Evolutionary conservation across 1,140 invertebrate genomes (phyloP), one percentile per base, ranked within the genome.

Genomic region (Tetranychus cinnabarinus): DNA sequence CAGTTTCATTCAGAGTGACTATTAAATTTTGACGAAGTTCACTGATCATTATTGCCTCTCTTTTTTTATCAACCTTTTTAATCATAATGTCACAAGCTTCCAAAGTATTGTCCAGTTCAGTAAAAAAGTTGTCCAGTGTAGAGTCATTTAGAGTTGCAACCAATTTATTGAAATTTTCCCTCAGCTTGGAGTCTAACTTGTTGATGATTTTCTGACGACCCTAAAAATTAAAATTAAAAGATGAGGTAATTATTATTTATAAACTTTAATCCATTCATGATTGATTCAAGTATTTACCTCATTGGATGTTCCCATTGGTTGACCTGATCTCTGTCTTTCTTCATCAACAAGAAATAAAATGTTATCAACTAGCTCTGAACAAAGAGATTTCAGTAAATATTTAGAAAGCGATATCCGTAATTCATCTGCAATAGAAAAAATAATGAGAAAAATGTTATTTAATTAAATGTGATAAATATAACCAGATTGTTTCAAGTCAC

Each of bases 31-130:
- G 82, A 64, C 84, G 81, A 65, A 90, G 86, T 61, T 79, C 81
- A 55, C 81, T 73, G 61, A 90, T 76, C 33, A 87, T 58, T 66
- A 72, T 78, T 73, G 80, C 80, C 74, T 90, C 86, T 69, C 85
- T 86, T 68, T 86, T 88, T 67, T 87, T 88, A 70, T 91, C 86
- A 61, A 81, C 78, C 74, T 92, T 93, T 66, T 84, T 87, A 47
- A 88, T 71, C 63, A 89, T 79, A 74, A 93, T 82, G 65, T 86
- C 85, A 69, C 86, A 83, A 58, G 73, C 67, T 48, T 71, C 70
- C 63, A 77, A 75, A 39, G 78, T 74, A 64, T 76, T 70, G 68
- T 92, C 87, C 58, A 84, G 72, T 8, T 77, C 73, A 63, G 77
- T 75, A 61, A 85, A 78, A 72, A 92, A 93, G 3, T 86, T 81